Percentiles rank a stretch among this genome's conserved stretches.
These are phyloP conservation scores for Aix galericulata DNA, from an alignment of 2,113 vertebrate species.

Conservation along the genomic window DNA sequence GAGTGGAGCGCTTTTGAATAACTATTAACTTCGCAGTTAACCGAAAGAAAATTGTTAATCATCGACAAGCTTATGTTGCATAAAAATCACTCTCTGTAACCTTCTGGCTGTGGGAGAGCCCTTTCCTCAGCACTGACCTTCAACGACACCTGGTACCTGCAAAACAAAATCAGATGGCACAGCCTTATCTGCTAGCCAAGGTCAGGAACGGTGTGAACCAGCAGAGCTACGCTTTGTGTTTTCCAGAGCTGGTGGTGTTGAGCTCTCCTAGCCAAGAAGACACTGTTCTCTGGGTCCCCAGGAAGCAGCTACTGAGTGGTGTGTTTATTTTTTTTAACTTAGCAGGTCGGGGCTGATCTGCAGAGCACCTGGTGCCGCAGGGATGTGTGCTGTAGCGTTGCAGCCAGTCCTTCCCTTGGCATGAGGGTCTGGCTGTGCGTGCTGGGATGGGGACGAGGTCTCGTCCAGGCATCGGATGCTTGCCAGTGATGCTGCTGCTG, in stretches of 20 bases:
- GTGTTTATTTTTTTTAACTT: neutral
- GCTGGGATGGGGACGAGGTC: neutral
- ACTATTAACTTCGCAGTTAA: conserved; percentile 77
- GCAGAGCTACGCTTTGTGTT: neutral
- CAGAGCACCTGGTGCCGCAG: neutral
- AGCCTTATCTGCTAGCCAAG: conserved; percentile 56
- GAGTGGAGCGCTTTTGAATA: conserved; percentile 72
- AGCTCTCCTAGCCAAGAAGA: neutral
- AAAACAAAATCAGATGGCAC: conserved; percentile 22
- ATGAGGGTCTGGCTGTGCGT: neutral
- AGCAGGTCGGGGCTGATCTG: conserved; percentile 4
- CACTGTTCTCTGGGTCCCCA: neutral
- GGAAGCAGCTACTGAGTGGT: neutral
- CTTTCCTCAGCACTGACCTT: conserved; percentile 61
- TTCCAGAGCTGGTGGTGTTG: neutral
- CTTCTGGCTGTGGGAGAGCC: conserved; percentile 61
- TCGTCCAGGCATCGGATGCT: rapidly evolving
- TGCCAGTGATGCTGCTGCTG: neutral
- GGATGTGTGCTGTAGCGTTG: neutral
- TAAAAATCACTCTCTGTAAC: conserved; percentile 65
- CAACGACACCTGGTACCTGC: conserved; percentile 66
- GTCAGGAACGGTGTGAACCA: conserved; percentile 33
- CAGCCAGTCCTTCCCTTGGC: conserved; percentile 41
- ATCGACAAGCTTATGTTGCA: conserved; percentile 72
- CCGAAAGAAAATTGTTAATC: conserved; percentile 76